phyloP scores from a whole-genome alignment of 2,888 invertebrate genomes.

The Eupithecia subumbrata region DNA sequence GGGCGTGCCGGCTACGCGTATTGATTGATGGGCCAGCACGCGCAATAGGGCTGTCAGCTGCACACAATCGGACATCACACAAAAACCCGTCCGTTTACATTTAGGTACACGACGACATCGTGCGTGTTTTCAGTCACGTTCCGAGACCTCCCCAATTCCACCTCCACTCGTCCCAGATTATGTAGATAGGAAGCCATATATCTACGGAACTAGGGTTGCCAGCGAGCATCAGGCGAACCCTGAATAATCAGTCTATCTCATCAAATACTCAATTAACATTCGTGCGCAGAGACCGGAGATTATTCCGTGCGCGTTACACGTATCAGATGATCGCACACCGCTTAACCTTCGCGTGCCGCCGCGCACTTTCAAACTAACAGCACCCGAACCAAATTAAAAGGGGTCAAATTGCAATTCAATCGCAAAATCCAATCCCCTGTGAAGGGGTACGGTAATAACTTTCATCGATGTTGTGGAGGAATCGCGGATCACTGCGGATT shows the following conservation, averaged over 20 bases:
- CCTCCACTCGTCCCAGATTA: constrained; percentile 27
- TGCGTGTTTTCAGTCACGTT: constrained; percentile 34
- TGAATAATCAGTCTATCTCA: constrained; percentile 63
- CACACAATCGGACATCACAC: constrained; percentile 45
- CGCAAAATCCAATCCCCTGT: constrained; percentile 61
- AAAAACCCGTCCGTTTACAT: constrained; percentile 41
- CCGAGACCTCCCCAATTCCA: constrained; percentile 24
- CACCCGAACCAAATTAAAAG: constrained; percentile 60
- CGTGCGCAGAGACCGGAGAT: constrained; percentile 66
- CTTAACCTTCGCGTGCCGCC: constrained; percentile 60
- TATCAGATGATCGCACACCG: constrained; percentile 61
- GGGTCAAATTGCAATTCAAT: constrained; percentile 65
- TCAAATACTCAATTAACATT: constrained; percentile 71
- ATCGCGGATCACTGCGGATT: constrained; percentile 48
- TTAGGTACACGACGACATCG: constrained; percentile 26
- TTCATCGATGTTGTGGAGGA: constrained; percentile 47
- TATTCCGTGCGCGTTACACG: constrained; percentile 54
- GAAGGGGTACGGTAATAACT: constrained; percentile 57
- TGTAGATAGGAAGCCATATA: constrained; percentile 25
- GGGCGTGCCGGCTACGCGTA: constrained; percentile 54
- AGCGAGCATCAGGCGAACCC: constrained; percentile 46
- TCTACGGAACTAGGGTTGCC: constrained; percentile 33
- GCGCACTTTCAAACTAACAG: constrained; percentile 48
- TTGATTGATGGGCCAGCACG: constrained; percentile 69
- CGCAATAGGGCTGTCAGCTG: constrained; percentile 54